A percentile compares a stretch with the other conserved stretches of the same genome.
Conservation (phyloP, 2,113 vertebrate genomes). For the Paradoxurus hermaphroditus region DNA sequence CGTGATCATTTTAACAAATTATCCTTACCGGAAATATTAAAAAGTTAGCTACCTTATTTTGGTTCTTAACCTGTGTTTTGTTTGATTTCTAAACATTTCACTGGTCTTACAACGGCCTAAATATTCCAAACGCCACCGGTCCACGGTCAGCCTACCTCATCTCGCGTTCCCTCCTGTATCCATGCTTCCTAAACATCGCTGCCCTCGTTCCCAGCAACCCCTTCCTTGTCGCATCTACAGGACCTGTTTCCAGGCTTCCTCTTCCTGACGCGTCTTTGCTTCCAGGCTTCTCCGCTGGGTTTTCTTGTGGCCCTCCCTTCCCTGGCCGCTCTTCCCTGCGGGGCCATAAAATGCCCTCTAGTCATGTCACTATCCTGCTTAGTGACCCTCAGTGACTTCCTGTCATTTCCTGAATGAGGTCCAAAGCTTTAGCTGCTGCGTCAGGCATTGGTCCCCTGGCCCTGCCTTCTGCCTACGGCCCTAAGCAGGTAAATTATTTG, state of each 20-base stretch:
- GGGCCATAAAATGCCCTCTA: neutral
- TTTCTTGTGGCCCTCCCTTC: neutral
- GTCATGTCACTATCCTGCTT: neutral
- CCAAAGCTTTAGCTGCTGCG: neutral
- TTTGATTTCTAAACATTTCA: neutral
- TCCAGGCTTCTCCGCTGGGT: neutral
- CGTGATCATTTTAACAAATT: neutral
- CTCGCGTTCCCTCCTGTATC: neutral
- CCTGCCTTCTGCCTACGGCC: neutral
- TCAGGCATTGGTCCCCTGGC: neutral
- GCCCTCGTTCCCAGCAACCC: neutral
- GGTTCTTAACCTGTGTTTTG: neutral
- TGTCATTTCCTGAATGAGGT: neutral
- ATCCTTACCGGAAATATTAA: neutral
- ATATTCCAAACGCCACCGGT: neutral
- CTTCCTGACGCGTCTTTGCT: neutral
- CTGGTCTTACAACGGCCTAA: neutral
- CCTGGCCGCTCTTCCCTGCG: accelerated
- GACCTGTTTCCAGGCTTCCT: neutral
- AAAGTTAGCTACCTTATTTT: neutral
- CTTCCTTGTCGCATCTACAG: neutral
- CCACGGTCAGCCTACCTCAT: neutral
- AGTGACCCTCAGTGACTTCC: neutral
- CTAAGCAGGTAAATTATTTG: neutral
- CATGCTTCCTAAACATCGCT: neutral